Percentiles rank a stretch among this genome's conserved stretches.
Evolutionary conservation across 2,797 vertebrate species (phyloP).

Genomic region (Aphelocoma californica): DNA sequence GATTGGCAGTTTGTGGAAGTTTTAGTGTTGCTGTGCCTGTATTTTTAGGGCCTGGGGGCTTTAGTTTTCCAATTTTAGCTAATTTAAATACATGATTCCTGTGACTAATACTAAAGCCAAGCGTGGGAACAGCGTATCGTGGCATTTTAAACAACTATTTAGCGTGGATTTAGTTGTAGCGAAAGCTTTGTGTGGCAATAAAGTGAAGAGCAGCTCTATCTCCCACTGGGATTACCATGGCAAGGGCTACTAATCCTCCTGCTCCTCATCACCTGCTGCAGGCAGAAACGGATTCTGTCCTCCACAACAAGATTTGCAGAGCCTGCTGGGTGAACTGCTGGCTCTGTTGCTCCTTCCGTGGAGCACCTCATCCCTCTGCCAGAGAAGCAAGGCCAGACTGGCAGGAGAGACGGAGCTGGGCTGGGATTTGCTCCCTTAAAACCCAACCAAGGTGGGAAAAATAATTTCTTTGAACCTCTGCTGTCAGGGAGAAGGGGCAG

Average conservation of each 20-base stretch:
- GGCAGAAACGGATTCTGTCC: background rate
- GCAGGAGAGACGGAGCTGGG: background rate
- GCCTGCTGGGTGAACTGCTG: background rate
- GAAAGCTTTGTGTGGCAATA: background rate
- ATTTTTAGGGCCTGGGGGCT: background rate
- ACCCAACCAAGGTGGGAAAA: background rate
- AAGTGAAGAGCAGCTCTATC: background rate
- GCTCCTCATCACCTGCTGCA: background rate
- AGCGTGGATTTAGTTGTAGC: background rate
- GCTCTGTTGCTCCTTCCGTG: background rate
- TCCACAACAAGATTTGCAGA: background rate
- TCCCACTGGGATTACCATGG: constrained; percentile 21
- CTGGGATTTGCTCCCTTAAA: background rate
- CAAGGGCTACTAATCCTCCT: background rate
- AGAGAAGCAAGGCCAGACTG: background rate
- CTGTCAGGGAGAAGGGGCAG: background rate
- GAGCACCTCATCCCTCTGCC: background rate
- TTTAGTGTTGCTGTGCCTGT: background rate
- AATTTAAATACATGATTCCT: background rate
- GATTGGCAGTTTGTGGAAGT: background rate
- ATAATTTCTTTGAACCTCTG: background rate
- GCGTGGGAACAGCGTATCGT: background rate
- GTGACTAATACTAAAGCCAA: background rate
- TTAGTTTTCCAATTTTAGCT: constrained; percentile 13
- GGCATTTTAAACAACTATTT: constrained; percentile 17